A percentile compares a stretch with the other conserved stretches of the same genome.
phyloP scores from a whole-genome alignment of 2,797 vertebrate species.

The Paedocypris micromegethes region DNA sequence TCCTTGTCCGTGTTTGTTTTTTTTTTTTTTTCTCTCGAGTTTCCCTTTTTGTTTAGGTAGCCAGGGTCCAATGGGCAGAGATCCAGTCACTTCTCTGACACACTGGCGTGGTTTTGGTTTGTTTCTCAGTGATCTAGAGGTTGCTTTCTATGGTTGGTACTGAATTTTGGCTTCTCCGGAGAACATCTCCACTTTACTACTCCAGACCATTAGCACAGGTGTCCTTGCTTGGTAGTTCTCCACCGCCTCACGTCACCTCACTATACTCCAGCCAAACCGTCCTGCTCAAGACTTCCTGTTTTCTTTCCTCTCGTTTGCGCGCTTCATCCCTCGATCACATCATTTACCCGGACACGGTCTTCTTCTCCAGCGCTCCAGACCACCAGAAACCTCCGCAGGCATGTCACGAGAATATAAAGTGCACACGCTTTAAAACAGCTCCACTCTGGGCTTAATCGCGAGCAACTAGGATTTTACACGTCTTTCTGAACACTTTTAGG shows the following conservation, averaged over 20 bases:
- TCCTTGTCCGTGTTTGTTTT: conserved; percentile 65
- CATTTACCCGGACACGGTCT: too few species aligned
- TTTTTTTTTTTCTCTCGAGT: conserved; percentile 44
- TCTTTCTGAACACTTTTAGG: too few species aligned
- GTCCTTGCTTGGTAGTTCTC: conserved; percentile 35
- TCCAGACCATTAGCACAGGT: conserved; percentile 2
- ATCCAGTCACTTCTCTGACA: conserved; percentile 53
- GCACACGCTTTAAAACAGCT: too few species aligned
- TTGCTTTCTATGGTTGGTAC: conserved; percentile 59
- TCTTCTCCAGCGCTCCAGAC: too few species aligned
- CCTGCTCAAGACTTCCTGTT: conserved; percentile 64
- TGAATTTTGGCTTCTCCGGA: conserved; percentile 55
- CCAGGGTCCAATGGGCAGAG: conserved; percentile 54
- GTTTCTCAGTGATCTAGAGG: conserved; percentile 54
- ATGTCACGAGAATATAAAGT: too few species aligned
- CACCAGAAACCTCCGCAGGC: too few species aligned
- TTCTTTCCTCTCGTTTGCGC: conserved; percentile 50
- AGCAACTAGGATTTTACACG: too few species aligned
- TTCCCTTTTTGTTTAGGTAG: conserved; percentile 30
- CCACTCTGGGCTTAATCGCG: too few species aligned
- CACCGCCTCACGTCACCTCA: conserved; percentile 45
- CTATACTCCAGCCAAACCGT: conserved; percentile 58
- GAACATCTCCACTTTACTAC: conserved; percentile 43
- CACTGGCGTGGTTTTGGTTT: conserved; percentile 28
- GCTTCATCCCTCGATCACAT: conserved; percentile 41